Base-by-base conservation (phyloP, 2,888 invertebrate genomes). In the Hyalella azteca region DNA sequence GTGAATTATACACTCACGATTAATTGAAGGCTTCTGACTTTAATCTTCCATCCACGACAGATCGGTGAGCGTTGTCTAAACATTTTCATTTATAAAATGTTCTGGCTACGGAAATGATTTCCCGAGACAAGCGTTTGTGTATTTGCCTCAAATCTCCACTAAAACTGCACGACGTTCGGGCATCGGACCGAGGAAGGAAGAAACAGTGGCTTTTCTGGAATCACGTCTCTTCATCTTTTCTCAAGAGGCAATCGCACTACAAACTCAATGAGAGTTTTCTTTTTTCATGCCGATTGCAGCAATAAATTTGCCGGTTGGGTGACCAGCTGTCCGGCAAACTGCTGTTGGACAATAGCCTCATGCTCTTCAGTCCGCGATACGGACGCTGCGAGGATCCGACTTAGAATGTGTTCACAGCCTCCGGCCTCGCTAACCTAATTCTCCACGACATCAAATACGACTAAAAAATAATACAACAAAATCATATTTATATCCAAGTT, bases 231-330 rank as follows among this genome's bases (percentile, higher is more conserved):
- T 66, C 66, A 66, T 66, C 66, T 66, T 66, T 66, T 66, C 66
- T 66, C 66, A 66, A 66, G 66, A 66, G 66, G 66, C 66, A 66
- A 66, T 66, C 66, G 66, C 66, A 66, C 36, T 75, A 75, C 75
- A 75, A 75, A 75, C 45, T 75, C 75, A 75, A 75, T 75, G 75
- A 75, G 75, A 75, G 40, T 75, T 45, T 75, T 22, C 75, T 41
- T 75, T 66, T 66, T 66, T 66, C 66, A 66, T 66, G 66, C 66
- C 66, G 75, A 75, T 75, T 75, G 75, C 75, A 41, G 45, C 75
- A 41, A 75, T 75, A 75, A 75, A 75, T 75, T 75, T 75, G 40
- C 45, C 75, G 75, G 75, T 75, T 75, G 75, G 75, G 40, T 75
- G 75, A 41, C 45, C 45, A 41, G 75, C 40, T 75, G 75, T 75